Evolutionary conservation across 2,888 invertebrate genomes (phyloP).

Genomic region (Sialis fuliginosa): DNA sequence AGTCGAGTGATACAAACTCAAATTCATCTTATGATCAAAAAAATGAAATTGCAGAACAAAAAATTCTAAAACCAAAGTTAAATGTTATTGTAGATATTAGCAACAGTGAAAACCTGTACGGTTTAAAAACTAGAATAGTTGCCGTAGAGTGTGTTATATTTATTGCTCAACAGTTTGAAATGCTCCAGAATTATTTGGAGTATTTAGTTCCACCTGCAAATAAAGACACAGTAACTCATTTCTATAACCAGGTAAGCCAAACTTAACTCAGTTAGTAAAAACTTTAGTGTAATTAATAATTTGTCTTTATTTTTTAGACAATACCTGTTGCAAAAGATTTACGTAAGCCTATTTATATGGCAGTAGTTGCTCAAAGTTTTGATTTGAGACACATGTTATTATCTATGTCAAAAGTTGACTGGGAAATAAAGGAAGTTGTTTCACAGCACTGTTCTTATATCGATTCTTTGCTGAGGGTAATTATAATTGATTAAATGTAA

Average conservation of each 20-base stretch:
- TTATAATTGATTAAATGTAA: not conserved
- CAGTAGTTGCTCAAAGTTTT: conserved; percentile 63
- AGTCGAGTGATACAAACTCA: not conserved
- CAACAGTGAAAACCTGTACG: conserved; percentile 57
- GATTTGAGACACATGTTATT: conserved; percentile 58
- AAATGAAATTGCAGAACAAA: conserved; percentile 23
- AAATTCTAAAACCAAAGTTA: conserved; percentile 33
- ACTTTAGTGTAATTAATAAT: not conserved
- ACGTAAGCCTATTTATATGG: conserved; percentile 72
- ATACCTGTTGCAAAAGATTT: conserved; percentile 55
- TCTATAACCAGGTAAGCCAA: conserved; percentile 38
- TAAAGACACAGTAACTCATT: conserved; percentile 46
- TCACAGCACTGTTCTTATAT: conserved; percentile 86
- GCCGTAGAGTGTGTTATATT: conserved; percentile 88
- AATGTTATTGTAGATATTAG: conserved; percentile 47
- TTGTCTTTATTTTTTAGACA: conserved; percentile 26
- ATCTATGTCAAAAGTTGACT: conserved; percentile 85
- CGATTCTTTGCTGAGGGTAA: conserved; percentile 50
- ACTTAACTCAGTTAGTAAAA: not conserved
- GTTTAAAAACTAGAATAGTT: conserved; percentile 70
- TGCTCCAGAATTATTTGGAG: conserved; percentile 70
- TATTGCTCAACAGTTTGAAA: conserved; percentile 72
- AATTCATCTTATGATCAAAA: conserved; percentile 9
- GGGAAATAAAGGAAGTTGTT: conserved; percentile 90
- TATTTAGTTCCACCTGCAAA: conserved; percentile 59